A percentile compares a stretch with the other conserved stretches of the same genome.
Conservation (phyloP, 2,888 invertebrate species). For the Cancer borealis region DNA sequence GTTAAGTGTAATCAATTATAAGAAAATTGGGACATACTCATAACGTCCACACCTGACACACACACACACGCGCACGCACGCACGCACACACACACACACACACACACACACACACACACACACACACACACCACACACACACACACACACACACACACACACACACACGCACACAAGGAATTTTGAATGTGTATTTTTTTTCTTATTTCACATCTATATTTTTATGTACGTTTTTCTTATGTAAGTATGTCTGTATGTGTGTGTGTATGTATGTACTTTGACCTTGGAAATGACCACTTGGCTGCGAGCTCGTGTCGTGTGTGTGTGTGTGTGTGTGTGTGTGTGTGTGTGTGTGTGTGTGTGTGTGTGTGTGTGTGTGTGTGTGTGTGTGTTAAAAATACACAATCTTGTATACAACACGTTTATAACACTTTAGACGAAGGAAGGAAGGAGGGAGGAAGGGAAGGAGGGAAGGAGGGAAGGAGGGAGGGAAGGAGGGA, state of each 20-base stretch:
- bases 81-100: not conserved
- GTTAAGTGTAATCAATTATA: not conserved
- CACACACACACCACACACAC: not conserved
- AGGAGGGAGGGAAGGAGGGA: no score
- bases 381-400: not conserved
- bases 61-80: not conserved
- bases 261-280: slow-evolving; percentile 41
- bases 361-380: slow-evolving; percentile 22
- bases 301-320: not conserved
- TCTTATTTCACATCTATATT: no score
- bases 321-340: slow-evolving; percentile 56
- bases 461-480: no score
- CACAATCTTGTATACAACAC: no score
- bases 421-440: no score
- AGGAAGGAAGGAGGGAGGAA: not conserved
- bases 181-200: not conserved
- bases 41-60: not conserved
- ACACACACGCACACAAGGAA: not conserved
- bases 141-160: not conserved
- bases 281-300: not conserved
- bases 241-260: not conserved
- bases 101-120: not conserved
- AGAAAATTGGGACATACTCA: not conserved
- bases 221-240: not conserved
- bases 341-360: slow-evolving; percentile 42